Percentiles rank a stretch among this genome's conserved stretches.
Conservation (phyloP, 2,888 invertebrate genomes). For the Cremastinae sp. region DNA sequence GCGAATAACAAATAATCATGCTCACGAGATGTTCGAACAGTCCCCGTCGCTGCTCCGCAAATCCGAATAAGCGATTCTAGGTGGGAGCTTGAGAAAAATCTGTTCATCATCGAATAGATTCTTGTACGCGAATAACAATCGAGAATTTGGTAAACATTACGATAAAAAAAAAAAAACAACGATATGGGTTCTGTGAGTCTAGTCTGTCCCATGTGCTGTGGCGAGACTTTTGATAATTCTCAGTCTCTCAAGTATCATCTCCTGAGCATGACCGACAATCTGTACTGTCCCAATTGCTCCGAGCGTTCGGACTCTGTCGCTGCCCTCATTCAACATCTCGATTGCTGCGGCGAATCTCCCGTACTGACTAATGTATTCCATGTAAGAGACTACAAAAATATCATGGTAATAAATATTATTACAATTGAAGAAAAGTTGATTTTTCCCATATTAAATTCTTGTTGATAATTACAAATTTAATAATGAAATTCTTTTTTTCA, state of each 20-base stretch:
- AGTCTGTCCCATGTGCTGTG: constrained; percentile 86
- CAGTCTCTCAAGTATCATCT: constrained; percentile 82
- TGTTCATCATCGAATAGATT: too few species aligned
- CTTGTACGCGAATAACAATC: too few species aligned
- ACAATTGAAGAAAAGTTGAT: too few species aligned
- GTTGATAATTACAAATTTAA: too few species aligned
- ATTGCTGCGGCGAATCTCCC: constrained; percentile 71
- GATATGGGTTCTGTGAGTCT: constrained; percentile 82
- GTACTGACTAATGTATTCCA: constrained; percentile 37
- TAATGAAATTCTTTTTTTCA: background rate
- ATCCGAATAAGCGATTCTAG: too few species aligned
- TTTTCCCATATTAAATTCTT: constrained; percentile 19
- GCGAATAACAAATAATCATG: too few species aligned
- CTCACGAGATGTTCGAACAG: too few species aligned
- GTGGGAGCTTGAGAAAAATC: too few species aligned
- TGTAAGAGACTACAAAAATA: constrained; percentile 8
- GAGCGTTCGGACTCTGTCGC: constrained; percentile 82
- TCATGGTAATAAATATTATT: too few species aligned
- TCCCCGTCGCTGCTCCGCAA: too few species aligned
- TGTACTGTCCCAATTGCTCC: constrained; percentile 84
- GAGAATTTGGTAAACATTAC: background rate
- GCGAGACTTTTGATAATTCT: constrained; percentile 83
- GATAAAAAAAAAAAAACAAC: constrained; percentile 24
- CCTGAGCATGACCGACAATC: constrained; percentile 82
- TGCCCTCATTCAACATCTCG: constrained; percentile 84